A percentile compares a stretch with the other conserved stretches of the same genome.
These are phyloP conservation scores for Orchesella flavescens DNA, from an alignment of 2,888 invertebrate species.

Conservation along the genomic window DNA sequence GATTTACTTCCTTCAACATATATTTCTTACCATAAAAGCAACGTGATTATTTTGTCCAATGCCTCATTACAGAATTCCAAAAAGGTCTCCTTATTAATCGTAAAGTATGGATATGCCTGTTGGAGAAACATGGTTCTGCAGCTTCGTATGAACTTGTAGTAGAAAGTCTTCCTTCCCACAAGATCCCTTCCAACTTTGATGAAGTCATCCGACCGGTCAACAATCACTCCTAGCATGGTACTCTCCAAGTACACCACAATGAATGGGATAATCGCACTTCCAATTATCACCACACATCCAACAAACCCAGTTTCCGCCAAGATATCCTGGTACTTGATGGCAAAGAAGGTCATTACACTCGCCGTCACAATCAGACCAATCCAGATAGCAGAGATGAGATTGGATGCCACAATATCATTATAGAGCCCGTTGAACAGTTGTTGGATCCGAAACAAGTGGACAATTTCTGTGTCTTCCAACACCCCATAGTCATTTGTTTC, in stretches of 20 bases:
- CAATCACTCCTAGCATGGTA: not conserved
- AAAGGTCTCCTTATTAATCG: not conserved
- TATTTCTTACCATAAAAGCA: constrained; percentile 2
- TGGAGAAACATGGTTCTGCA: not conserved
- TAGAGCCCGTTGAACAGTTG: not conserved
- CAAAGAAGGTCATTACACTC: not conserved
- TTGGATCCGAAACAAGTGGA: no score
- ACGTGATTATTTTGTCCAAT: not conserved
- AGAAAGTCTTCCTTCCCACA: not conserved
- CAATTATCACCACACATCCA: not conserved
- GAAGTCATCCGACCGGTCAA: not conserved
- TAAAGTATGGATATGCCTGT: constrained; percentile 4
- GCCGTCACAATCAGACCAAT: not conserved
- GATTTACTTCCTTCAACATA: no score
- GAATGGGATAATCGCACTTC: not conserved
- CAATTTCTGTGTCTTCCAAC: no score
- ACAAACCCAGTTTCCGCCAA: not conserved
- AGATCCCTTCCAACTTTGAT: not conserved
- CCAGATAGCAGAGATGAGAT: not conserved
- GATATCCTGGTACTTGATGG: constrained; percentile 1
- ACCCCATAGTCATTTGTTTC: no score
- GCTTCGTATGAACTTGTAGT: not conserved
- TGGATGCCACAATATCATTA: not conserved
- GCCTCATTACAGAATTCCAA: not conserved
- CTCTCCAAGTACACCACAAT: not conserved